Conservation (phyloP, 2,797 vertebrate genomes). For the Gila robusta region DNA sequence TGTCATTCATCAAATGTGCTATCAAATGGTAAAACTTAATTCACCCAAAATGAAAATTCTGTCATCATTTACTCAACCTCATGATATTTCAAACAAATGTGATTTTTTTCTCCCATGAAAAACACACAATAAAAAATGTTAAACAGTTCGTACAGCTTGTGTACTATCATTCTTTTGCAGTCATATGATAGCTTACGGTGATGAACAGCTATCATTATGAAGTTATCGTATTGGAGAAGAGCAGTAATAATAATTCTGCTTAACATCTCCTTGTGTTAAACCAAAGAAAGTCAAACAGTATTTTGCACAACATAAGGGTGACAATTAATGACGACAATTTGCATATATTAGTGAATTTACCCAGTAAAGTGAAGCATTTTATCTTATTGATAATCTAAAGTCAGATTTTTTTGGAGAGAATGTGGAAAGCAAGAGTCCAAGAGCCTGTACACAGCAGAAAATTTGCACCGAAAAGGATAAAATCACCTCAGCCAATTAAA, state of each 20-base stretch:
- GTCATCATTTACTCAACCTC: not conserved
- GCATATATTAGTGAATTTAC: not conserved
- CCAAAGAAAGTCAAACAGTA: not conserved
- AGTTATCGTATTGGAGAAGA: not conserved
- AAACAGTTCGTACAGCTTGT: not conserved
- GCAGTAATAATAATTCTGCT: not conserved
- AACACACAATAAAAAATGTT: not conserved
- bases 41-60: not conserved
- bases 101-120: not conserved
- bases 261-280: not conserved
- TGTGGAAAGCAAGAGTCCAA: conserved; percentile 4
- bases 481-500: conserved; percentile 61
- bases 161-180: too few species aligned
- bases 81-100: not conserved
- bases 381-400: not conserved
- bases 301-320: not conserved
- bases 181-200: not conserved
- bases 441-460: conserved; percentile 29
- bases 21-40: not conserved
- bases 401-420: not conserved
- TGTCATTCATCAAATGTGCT: not conserved
- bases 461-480: conserved; percentile 55
- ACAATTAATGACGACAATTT: not conserved
- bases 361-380: not conserved
- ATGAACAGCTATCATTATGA: not conserved